Evolutionary conservation across 2,797 vertebrate genomes (phyloP).

Genomic region (Chloroceryle inda): DNA sequence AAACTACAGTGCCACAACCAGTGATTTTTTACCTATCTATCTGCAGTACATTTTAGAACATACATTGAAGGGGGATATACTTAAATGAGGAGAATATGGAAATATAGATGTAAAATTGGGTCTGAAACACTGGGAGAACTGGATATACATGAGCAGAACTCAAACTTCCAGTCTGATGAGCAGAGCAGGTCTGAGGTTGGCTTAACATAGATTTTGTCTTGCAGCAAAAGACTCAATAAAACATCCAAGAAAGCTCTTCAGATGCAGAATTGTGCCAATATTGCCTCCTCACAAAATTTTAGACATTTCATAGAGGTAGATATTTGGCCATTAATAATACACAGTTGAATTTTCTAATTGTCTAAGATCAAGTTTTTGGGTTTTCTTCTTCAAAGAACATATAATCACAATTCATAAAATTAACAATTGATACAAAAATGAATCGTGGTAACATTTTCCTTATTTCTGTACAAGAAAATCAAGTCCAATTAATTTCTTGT

Average conservation of each 20-base stretch:
- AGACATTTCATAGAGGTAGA: neutral
- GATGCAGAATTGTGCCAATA: neutral
- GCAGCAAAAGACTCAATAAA: neutral
- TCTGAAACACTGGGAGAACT: neutral
- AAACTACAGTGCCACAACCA: neutral
- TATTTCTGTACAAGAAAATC: neutral
- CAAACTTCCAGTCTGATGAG: neutral
- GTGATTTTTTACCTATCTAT: neutral
- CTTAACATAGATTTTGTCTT: neutral
- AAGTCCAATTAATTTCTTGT: neutral
- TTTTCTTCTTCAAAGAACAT: neutral
- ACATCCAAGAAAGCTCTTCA: neutral
- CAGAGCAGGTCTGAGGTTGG: neutral
- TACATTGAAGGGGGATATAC: neutral
- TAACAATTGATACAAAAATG: neutral
- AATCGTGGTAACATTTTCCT: neutral
- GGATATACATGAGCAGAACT: neutral
- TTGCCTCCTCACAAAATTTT: neutral
- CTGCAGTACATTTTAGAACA: neutral
- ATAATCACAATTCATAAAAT: neutral
- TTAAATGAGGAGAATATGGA: neutral
- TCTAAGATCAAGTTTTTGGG: neutral
- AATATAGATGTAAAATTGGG: neutral
- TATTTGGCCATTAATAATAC: neutral
- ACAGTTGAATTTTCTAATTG: neutral